Conservation (phyloP, 2,888 invertebrate species). For the Parapristionchus giblindavisi region DNA sequence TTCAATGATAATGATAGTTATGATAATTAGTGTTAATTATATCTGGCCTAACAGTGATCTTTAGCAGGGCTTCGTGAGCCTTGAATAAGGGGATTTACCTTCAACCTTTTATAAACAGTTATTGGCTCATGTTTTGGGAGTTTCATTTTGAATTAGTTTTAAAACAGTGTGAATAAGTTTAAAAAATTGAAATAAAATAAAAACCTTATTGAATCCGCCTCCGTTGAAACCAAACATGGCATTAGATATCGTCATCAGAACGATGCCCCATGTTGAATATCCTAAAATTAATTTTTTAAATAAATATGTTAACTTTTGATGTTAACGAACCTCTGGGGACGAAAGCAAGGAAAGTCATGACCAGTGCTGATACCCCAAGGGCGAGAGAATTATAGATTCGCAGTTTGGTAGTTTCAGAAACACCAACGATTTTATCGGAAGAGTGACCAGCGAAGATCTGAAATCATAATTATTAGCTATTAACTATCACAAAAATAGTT, state of each 20-base stretch:
- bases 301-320: background rate
- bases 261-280: constrained; percentile 52
- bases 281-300: constrained; percentile 38
- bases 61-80: too few species aligned
- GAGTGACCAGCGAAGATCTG: constrained; percentile 65
- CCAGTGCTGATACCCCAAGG: constrained; percentile 61
- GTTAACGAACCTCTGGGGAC: constrained; percentile 43
- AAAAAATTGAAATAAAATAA: too few species aligned
- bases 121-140: too few species aligned
- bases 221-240: constrained; percentile 68
- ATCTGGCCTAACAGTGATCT: too few species aligned
- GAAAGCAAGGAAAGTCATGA: constrained; percentile 62
- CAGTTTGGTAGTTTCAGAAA: constrained; percentile 63
- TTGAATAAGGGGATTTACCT: too few species aligned
- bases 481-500: too few species aligned
- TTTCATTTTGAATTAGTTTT: too few species aligned
- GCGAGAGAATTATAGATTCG: constrained; percentile 65
- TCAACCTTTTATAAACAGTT: too few species aligned
- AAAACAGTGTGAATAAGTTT: too few species aligned
- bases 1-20: too few species aligned
- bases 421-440: constrained; percentile 55
- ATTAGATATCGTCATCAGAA: constrained; percentile 62
- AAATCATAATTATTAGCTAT: background rate
- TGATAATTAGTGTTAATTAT: too few species aligned
- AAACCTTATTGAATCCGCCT: constrained; percentile 66